Base-by-base conservation (phyloP, 2,797 vertebrate species). In the Choloepus didactylus region DNA sequence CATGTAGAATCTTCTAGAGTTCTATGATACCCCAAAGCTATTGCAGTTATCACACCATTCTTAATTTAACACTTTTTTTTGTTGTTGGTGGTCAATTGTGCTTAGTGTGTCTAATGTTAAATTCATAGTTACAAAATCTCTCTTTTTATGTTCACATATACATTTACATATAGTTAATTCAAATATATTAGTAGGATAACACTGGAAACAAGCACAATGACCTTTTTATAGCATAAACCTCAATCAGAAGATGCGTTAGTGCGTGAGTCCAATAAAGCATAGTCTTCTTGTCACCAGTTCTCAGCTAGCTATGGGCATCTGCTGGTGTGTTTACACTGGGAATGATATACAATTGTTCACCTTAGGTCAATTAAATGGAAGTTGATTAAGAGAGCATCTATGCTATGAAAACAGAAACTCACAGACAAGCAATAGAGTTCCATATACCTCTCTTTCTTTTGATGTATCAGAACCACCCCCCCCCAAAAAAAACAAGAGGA, bases 231-330 rank as follows among this genome's bases (percentile, higher is more conserved):
- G 29, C 19, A 49, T 3, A 1, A 11, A 35, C 1, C 0, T n/a
- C 25, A 27, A 11, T 7, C 0, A 3, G 23, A 77, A 15, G 38
- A 9, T 18, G 14, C 5, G 6, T 2, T 3, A 18, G 3, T 4
- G 46, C 6, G 1, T 62, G 27, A 73, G 44, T 25, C 31, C 8
- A 6, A 1, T 0, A 18, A 27, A 56, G 25, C 82, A 9, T 9
- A 3, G 1, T 18, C 35, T 29, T 18, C 35, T 29, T 35, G n/a
- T 31, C n/a, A 9, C 46, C 87, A 25, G 14, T n/a, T 10, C 16
- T 12, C 18, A 15, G 6, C 0, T 25, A 1, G 9, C 18, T 1
- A 0, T 35, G 16, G 51, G 14, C 21, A 9, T 27, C 10, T 2
- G 19, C 6, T 27, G 23, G 23, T 25, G 5, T 64, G 25, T 35